Conservation (phyloP, 2,888 invertebrate genomes). For the Teleogryllus oceanicus region DNA sequence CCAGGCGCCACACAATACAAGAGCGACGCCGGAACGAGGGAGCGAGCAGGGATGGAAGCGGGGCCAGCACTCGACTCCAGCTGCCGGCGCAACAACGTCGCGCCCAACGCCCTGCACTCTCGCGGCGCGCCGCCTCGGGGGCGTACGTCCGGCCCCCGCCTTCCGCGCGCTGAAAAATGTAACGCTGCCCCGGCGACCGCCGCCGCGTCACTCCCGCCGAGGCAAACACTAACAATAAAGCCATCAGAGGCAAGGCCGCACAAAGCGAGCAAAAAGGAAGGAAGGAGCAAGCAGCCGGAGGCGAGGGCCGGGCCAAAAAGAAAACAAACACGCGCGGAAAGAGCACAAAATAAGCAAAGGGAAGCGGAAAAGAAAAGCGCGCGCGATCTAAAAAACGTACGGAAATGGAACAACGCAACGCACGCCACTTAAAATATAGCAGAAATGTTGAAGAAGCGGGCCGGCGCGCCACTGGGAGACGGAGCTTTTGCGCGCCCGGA, state of each 20-base stretch:
- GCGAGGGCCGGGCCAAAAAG: slow-evolving; percentile 26
- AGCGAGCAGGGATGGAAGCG: too few species aligned
- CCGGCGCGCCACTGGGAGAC: not conserved
- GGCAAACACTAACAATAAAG: slow-evolving; percentile 18
- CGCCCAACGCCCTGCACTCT: too few species aligned
- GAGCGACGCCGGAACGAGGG: too few species aligned
- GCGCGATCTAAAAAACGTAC: not conserved
- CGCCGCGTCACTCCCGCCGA: not conserved
- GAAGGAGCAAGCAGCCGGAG: slow-evolving; percentile 35
- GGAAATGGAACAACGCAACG: slow-evolving; percentile 29
- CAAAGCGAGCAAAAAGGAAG: slow-evolving; percentile 27
- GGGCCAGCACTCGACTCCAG: too few species aligned
- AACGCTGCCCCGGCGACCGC: not conserved
- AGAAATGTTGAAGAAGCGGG: slow-evolving; percentile 18
- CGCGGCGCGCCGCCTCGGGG: too few species aligned
- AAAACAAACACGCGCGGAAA: slow-evolving; percentile 36
- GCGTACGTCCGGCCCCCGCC: too few species aligned
- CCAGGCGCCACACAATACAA: too few species aligned
- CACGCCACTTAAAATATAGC: slow-evolving; percentile 25
- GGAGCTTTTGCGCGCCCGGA: not conserved
- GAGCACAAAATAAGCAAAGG: slow-evolving; percentile 41
- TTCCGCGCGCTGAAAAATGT: not conserved
- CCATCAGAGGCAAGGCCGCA: slow-evolving; percentile 37
- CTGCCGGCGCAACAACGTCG: too few species aligned
- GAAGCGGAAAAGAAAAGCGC: slow-evolving; percentile 29